Conservation (phyloP, 2,113 vertebrate genomes). For the Bufo bufo region DNA sequence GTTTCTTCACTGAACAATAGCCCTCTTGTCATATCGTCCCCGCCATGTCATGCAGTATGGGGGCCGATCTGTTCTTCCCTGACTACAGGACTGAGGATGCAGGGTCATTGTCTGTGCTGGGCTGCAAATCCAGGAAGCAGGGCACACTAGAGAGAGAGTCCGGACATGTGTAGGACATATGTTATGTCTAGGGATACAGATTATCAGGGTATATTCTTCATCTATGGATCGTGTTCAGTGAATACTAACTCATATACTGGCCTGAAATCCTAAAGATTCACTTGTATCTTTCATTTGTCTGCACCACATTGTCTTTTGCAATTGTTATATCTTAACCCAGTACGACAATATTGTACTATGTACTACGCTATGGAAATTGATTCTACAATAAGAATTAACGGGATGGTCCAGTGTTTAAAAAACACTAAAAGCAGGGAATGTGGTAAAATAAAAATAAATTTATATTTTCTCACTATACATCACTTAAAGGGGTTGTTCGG, state of each 20-base stretch:
- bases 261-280: background rate
- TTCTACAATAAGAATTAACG: background rate
- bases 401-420: too few relatives aligned
- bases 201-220: background rate
- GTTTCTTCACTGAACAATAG: background rate
- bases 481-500: too few relatives aligned
- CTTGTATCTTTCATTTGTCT: background rate
- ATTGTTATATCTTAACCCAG: too few relatives aligned
- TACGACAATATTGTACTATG: background rate
- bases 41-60: background rate
- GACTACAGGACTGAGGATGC: background rate
- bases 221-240: background rate
- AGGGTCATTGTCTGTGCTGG: background rate
- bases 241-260: background rate
- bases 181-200: background rate
- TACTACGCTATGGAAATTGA: background rate
- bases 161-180: background rate
- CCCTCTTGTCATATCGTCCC: background rate
- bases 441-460: too few relatives aligned
- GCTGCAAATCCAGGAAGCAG: background rate
- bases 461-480: too few relatives aligned
- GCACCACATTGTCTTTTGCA: background rate
- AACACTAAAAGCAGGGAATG: too few relatives aligned
- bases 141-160: constrained; percentile 2
- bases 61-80: background rate